These are phyloP conservation scores for Erynnis tages DNA, from an alignment of 2,888 invertebrate species.

Conservation along the genomic window DNA sequence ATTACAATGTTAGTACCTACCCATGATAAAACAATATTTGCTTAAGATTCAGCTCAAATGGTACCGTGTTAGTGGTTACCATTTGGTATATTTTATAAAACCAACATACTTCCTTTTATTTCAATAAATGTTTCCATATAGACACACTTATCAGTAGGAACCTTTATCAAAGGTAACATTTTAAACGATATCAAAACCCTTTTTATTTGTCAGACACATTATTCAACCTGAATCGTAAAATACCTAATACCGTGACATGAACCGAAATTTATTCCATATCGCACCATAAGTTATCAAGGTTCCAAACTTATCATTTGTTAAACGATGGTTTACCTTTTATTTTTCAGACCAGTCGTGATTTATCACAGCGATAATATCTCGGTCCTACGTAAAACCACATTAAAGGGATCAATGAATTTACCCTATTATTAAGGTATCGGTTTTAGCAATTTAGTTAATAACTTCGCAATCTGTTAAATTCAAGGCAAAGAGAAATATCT, in stretches of 20 bases:
- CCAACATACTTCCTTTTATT: too few relatives aligned
- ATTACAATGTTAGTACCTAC: too few relatives aligned
- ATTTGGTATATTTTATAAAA: too few relatives aligned
- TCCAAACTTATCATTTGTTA: constrained; percentile 6
- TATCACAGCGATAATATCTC: constrained; percentile 4
- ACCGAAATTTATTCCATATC: constrained; percentile 13
- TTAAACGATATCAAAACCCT: not conserved
- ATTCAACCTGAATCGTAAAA: not conserved
- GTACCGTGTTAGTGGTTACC: too few relatives aligned
- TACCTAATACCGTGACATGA: constrained; percentile 7
- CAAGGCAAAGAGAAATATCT: constrained; percentile 3
- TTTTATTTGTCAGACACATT: constrained; percentile 1
- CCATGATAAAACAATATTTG: too few relatives aligned
- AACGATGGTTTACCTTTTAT: not conserved
- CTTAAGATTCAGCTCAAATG: too few relatives aligned
- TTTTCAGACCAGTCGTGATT: constrained; percentile 8
- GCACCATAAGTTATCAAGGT: constrained; percentile 4
- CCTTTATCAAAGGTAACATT: not conserved
- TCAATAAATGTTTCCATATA: too few relatives aligned
- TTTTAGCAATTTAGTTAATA: constrained; percentile 4
- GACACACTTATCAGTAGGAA: too few relatives aligned
- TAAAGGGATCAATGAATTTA: not conserved
- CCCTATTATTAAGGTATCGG: not conserved
- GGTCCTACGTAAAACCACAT: not conserved
- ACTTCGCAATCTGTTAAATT: constrained; percentile 6